Percentiles rank a stretch among this genome's conserved stretches.
Evolutionary conservation across 2,797 vertebrate genomes (phyloP).

Genomic region (Varecia variegata): DNA sequence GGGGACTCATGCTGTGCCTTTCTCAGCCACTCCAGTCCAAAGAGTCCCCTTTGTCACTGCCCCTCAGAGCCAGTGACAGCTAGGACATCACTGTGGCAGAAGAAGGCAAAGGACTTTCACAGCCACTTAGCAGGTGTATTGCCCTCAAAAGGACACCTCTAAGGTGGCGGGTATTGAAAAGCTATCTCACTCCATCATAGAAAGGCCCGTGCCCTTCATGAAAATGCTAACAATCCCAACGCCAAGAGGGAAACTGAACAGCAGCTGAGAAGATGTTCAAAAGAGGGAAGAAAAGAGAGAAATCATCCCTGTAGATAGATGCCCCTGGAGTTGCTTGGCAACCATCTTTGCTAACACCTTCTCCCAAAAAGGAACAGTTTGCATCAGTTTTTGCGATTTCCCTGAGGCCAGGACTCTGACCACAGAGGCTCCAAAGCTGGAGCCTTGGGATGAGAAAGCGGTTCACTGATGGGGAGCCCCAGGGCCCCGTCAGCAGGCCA

Average conservation of each 20-base stretch:
- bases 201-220: not conserved
- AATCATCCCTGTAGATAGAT: slow-evolving; percentile 72
- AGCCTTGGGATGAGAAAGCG: slow-evolving; percentile 5
- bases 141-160: slow-evolving; percentile 51
- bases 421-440: slow-evolving; percentile 16
- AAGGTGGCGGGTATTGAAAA: slow-evolving; percentile 13
- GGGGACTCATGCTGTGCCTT: not conserved
- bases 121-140: slow-evolving; percentile 62
- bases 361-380: slow-evolving; percentile 75
- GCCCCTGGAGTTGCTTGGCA: slow-evolving; percentile 79
- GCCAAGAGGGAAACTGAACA: slow-evolving; percentile 57
- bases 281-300: slow-evolving; percentile 38
- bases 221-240: slow-evolving; percentile 56
- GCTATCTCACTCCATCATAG: slow-evolving; percentile 29
- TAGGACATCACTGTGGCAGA: not conserved
- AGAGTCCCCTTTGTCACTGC: slow-evolving; percentile 25
- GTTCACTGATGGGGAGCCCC: not conserved
- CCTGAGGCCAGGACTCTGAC: slow-evolving; percentile 60
- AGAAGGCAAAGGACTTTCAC: slow-evolving; percentile 69
- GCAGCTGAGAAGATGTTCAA: slow-evolving; percentile 63
- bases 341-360: slow-evolving; percentile 79
- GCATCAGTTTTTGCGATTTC: slow-evolving; percentile 66
- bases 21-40: not conserved
- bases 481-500: not conserved
- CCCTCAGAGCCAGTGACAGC: slow-evolving; percentile 40